These are phyloP conservation scores for Eristalis intricaria DNA, from an alignment of 2,888 invertebrate genomes.

Conservation along the genomic window DNA sequence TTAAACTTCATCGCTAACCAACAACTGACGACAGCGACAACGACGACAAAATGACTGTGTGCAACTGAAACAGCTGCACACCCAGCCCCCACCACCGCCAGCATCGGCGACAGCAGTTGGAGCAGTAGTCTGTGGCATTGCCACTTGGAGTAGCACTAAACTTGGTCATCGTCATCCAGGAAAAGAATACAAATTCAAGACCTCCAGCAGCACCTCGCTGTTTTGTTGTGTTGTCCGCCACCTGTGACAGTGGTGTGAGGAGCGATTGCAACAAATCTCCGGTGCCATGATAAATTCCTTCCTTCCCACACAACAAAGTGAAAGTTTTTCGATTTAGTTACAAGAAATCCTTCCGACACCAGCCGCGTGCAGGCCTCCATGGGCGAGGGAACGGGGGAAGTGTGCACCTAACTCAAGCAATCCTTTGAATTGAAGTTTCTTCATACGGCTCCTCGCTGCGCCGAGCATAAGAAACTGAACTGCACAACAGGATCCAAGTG, in stretches of 20 bases:
- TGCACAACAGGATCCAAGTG: neutral
- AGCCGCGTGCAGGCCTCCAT: slow-evolving; percentile 9
- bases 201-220: slow-evolving; percentile 9
- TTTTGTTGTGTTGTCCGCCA: slow-evolving; percentile 31
- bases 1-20: slow-evolving; percentile 50
- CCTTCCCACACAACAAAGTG: slow-evolving; percentile 38
- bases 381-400: neutral
- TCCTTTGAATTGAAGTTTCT: slow-evolving; percentile 13
- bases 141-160: slow-evolving; percentile 17
- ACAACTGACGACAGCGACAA: slow-evolving; percentile 44
- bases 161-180: slow-evolving; percentile 43
- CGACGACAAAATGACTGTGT: slow-evolving; percentile 44
- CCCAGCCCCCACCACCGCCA: neutral
- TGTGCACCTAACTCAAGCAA: slow-evolving; percentile 34
- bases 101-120: neutral
- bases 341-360: slow-evolving; percentile 58
- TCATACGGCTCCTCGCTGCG: neutral
- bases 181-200: slow-evolving; percentile 25
- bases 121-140: neutral
- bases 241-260: slow-evolving; percentile 40
- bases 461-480: neutral
- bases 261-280: slow-evolving; percentile 48
- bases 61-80: slow-evolving; percentile 18
- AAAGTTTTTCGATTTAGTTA: slow-evolving; percentile 72
- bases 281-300: slow-evolving; percentile 42